Conservation (phyloP, 2,888 invertebrate genomes). For the Catocala nupta region DNA sequence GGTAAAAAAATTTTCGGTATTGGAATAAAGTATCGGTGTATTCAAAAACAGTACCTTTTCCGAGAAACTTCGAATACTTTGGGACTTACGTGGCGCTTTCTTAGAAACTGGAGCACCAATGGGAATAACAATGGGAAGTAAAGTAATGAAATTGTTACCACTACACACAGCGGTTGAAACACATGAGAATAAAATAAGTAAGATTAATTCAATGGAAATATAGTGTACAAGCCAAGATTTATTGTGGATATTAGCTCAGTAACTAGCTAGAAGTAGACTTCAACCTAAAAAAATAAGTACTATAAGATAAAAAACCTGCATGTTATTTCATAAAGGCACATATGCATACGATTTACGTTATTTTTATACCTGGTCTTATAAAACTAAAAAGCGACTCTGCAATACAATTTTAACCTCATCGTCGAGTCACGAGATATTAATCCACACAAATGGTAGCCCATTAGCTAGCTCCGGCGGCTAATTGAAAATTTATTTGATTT, state of each 20-base stretch:
- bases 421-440: conserved; percentile 42
- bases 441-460: conserved; percentile 54
- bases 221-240: no score
- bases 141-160: conserved; percentile 33
- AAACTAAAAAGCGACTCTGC: conserved; percentile 4
- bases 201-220: no score
- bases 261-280: no score
- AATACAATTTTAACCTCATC: conserved; percentile 41
- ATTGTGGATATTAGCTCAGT: no score
- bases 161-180: conserved; percentile 20
- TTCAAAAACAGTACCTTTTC: conserved; percentile 39
- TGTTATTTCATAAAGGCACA: no score
- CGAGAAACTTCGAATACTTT: conserved; percentile 44
- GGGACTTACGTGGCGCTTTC: conserved; percentile 39
- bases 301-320: no score
- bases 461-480: conserved; percentile 43
- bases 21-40: conserved; percentile 26
- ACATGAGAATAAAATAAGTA: background rate
- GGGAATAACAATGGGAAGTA: conserved; percentile 47
- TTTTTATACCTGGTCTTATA: background rate
- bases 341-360: no score
- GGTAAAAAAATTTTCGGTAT: conserved; percentile 28
- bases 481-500: conserved; percentile 64
- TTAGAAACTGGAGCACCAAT: conserved; percentile 38
- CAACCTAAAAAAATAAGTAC: no score